Base-by-base conservation (phyloP, 2,113 vertebrate species). In the Mesitornis unicolor region DNA sequence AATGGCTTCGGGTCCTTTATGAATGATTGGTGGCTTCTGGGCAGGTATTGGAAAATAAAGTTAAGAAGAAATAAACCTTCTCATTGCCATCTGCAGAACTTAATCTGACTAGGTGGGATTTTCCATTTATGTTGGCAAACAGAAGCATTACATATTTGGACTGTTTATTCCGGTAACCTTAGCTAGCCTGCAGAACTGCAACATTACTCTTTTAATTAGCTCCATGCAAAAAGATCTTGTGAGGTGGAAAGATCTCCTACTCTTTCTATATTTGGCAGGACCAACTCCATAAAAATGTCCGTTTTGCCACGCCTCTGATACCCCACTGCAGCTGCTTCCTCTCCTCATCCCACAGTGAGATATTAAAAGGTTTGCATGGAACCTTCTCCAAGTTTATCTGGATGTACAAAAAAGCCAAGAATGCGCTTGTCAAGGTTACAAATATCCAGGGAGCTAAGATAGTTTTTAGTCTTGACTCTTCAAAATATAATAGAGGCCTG, bases 21-120 rank as follows among this genome's bases (percentile, higher is more conserved):
- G 95, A 96, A 90, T 64, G 40, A 33, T 48, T 75, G 63, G 56
- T 93, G 51, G 29, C 50, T 91, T 82, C 51, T 80, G 42, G 63
- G 45, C 6, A 40, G 87, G 31, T 86, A 88, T 20, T 82, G 82
- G 75, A 83, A 97, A 92, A 91, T 61, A 88, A 86, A 83, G 61
- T 35, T 80, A 95, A 92, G 64, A 95, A 95, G 92, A 93, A 68
- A 81, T 61, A 95, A 95, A 81, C 24, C 50, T 61, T 87, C 42
- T 83, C 28, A 3, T 90, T 97, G 73, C 88, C 87, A 78, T 89
- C 95, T 95, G 87, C 76, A 94, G 61, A 96, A 95, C 87, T 88
- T 81, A 85, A 96, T 95, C 93, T 90, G 88, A 80, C 80, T 89
- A 96, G 97, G 96, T 98, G 93, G 89, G 87, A 97, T 96, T 97